A percentile compares a stretch with the other conserved stretches of the same genome.
phyloP scores from a whole-genome alignment of 1,140 invertebrate species.

The Streblospio benedicti region DNA sequence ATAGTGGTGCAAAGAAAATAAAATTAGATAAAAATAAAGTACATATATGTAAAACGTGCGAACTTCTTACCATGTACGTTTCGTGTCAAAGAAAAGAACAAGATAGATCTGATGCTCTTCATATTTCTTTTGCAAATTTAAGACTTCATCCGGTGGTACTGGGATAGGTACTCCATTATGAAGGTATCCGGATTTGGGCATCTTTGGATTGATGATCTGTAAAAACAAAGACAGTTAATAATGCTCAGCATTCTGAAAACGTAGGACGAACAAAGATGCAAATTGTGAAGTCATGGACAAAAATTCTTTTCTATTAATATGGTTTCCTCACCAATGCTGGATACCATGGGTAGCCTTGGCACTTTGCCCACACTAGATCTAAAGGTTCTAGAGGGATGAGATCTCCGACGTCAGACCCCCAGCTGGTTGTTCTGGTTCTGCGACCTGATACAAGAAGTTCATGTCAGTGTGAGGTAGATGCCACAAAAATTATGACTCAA shows the following conservation, averaged over 20 bases:
- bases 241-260: not conserved
- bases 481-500: too few relatives aligned
- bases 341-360: slow-evolving; percentile 92
- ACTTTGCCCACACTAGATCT: slow-evolving; percentile 93
- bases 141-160: slow-evolving; percentile 80
- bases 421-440: too few relatives aligned
- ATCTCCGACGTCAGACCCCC: slow-evolving; percentile 24
- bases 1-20: too few relatives aligned
- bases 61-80: slow-evolving; percentile 71
- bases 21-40: too few relatives aligned
- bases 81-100: slow-evolving; percentile 89
- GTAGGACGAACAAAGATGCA: not conserved
- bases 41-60: too few relatives aligned
- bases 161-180: slow-evolving; percentile 89
- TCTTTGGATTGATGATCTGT: slow-evolving; percentile 83
- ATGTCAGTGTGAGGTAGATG: too few relatives aligned
- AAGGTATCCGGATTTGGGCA: slow-evolving; percentile 75
- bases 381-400: slow-evolving; percentile 60
- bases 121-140: slow-evolving; percentile 71
- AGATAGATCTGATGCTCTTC: slow-evolving; percentile 74
- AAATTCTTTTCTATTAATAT: not conserved
- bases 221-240: slow-evolving; percentile 12
- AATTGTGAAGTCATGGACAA: not conserved
- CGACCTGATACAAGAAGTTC: too few relatives aligned
- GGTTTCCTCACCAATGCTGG: slow-evolving; percentile 63